Percentiles rank a stretch among this genome's conserved stretches.
These are phyloP conservation scores for Hippocampus mohnikei DNA, from an alignment of 2,113 vertebrate genomes.

Conservation along the genomic window DNA sequence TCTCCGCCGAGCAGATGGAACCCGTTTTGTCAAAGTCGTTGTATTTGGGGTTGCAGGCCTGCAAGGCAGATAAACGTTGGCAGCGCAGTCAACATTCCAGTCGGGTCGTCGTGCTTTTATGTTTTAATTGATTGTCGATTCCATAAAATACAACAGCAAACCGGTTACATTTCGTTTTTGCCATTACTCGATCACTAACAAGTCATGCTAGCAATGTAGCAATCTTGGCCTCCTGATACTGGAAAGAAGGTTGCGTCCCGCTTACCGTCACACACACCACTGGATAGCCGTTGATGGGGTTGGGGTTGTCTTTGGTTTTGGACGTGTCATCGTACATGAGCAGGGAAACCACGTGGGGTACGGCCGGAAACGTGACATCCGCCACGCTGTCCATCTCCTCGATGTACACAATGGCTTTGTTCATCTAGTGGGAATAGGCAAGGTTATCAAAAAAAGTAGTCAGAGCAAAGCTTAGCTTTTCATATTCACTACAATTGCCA, in stretches of 20 bases:
- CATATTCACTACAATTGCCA: too few species aligned
- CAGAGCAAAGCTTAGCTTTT: too few species aligned
- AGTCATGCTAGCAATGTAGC: too few species aligned
- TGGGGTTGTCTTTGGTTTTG: constrained; percentile 66
- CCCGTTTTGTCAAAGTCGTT: constrained; percentile 81
- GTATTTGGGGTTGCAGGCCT: constrained; percentile 83
- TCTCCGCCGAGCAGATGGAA: constrained; percentile 77
- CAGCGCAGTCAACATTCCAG: background rate
- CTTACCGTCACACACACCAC: constrained; percentile 77
- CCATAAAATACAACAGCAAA: too few species aligned
- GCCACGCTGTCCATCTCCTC: constrained; percentile 81
- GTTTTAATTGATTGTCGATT: too few species aligned
- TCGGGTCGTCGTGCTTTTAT: too few species aligned
- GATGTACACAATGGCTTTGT: constrained; percentile 78
- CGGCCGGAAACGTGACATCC: constrained; percentile 77
- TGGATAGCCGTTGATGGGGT: constrained; percentile 73
- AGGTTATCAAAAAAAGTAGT: background rate
- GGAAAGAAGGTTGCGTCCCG: background rate
- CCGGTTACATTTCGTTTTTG: too few species aligned
- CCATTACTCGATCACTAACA: too few species aligned
- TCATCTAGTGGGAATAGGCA: constrained; percentile 63
- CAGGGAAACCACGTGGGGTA: constrained; percentile 76
- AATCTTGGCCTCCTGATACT: background rate
- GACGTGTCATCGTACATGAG: constrained; percentile 73
- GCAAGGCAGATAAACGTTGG: background rate